Evolutionary conservation across 2,888 invertebrate genomes (phyloP).

Genomic region (Timema cristinae): DNA sequence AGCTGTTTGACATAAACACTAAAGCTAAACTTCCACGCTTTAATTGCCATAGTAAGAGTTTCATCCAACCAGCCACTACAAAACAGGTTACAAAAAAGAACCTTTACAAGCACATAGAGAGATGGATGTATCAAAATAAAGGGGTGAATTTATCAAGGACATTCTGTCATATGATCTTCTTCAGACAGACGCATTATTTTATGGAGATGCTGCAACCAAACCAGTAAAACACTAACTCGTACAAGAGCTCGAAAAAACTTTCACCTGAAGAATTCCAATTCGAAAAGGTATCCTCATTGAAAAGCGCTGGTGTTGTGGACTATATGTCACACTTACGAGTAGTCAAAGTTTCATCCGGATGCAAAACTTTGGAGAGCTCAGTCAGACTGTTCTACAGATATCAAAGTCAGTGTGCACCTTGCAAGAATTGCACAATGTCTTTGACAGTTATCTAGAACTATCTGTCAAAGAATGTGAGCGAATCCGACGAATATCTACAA

Average conservation of each 20-base stretch:
- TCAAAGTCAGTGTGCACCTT: neutral
- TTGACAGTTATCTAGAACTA: neutral
- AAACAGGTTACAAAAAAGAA: neutral
- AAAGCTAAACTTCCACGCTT: no score
- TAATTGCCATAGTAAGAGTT: no score
- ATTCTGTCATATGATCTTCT: neutral
- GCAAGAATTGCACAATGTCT: constrained; percentile 3
- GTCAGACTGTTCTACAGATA: neutral
- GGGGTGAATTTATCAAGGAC: neutral
- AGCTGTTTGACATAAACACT: no score
- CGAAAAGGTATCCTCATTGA: neutral
- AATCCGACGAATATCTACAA: neutral
- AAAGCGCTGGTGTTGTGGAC: neutral
- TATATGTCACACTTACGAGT: neutral
- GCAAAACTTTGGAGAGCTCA: neutral
- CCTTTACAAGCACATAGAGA: neutral
- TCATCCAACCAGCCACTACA: no score
- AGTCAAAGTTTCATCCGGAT: neutral
- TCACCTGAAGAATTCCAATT: neutral
- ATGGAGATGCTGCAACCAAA: neutral
- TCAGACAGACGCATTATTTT: neutral
- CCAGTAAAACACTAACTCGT: neutral
- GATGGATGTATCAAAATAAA: neutral
- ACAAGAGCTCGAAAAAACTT: neutral
- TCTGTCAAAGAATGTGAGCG: neutral